Evolutionary conservation across 1,140 invertebrate genomes (phyloP), one percentile per base, ranked within the genome.

Genomic region (Aporrectodea caliginosa): DNA sequence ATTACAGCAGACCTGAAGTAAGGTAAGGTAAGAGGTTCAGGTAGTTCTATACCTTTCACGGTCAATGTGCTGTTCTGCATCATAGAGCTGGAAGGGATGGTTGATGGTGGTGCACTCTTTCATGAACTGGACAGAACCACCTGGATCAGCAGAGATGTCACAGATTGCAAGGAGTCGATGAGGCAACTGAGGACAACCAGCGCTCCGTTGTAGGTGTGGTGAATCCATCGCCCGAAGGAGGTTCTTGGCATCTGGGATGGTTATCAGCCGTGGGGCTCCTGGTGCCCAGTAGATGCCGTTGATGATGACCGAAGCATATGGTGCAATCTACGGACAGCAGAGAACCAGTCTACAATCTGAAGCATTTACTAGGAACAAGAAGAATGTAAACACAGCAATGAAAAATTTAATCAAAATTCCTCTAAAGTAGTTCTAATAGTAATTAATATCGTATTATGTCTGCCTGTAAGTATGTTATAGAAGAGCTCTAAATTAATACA

Each of bases 231-330:
- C 94, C 80, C 93, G 90, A 0, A 99, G 88, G 0, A 99, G 90
- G 83, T 93, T 92, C 88, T 99, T 99, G 0, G 98, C 98, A 88
- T 99, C 98, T 0, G 98, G 97, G 82, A 99, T 97, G 0, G 97
- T 98, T 32, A 99, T 89, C 1, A 99, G 87, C 84, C 98, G 96
- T 0, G 98, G 98, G 73, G 96, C 95, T 85, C 95, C 95, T 0
- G 96, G 93, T 0, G 96, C 97, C 96, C 97, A 99, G 88, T 99
- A 99, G 82, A 99, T 99, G 6, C 98, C 95, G 86, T 99, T 99
- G 1, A 99, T 91, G 74, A 99, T 94, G 0, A 98, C 94, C 0
- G 96, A 97, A 0, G 97, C 96, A 86, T 97, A 98, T 0, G 98
- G 96, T 0, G 98, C 98, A 82, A 99, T 97, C 91, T 95, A 85